Base-by-base conservation (phyloP, 2,797 vertebrate genomes). In the Lates japonicus region DNA sequence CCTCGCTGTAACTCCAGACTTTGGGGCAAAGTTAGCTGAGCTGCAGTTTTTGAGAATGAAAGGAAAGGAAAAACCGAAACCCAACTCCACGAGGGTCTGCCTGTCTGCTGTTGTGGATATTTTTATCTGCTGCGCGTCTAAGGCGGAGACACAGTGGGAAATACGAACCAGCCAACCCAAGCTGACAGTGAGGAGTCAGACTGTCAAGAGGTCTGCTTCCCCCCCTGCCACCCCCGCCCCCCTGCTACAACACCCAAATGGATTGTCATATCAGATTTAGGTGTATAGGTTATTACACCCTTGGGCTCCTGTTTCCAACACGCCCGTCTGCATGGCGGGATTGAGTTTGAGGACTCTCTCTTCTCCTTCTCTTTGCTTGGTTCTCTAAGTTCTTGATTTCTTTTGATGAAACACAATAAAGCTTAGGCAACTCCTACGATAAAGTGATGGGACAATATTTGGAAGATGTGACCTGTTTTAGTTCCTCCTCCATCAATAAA, bases 271-370 rank as follows among this genome's bases (percentile, higher is more conserved):
- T 96, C 95, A 95, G 93, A 95, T 95, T 95, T 94, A 95, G 95
- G 94, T 87, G 95, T 96, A 96, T 96, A 96, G 95, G 96, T 96
- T 96, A 96, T 96, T 96, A 96, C 96, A 96, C 95, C 95, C 93
- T 96, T 96, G 95, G 95, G 93, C 87, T 95, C 93, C 87, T 87
- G 92, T 95, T 96, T 94, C 92, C 89, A 95, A 76, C 57, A 90
- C 88, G 31, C 68, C 89, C 87, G 92, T 94, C 95, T 93, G 91
- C 83, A 91, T 84, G 90, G 83, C 86, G 61, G 82, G 93, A 94
- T 94, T 87, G 73, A 90, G 90, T 95, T 95, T 84, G 92, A 90
- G 87, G 92, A 93, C 93, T 94, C 82, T 81, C 86, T 89, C 87
- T 76, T 87, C 87, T 88, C 67, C 42, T 87, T 87, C 78, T 70